Conservation (phyloP, 2,797 vertebrate genomes). For the Malacoraja senta region DNA sequence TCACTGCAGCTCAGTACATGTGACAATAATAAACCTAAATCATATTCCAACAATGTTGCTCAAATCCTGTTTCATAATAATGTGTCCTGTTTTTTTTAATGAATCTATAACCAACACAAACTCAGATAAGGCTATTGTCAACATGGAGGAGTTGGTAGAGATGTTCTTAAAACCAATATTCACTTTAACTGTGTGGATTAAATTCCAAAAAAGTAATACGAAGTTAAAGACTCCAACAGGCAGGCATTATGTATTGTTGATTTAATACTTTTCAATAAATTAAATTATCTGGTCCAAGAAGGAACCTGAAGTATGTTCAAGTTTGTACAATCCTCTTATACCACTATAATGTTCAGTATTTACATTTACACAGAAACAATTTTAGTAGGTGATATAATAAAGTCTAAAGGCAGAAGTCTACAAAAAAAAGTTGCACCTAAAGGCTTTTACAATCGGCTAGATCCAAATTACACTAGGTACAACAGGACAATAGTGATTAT, state of each 20-base stretch:
- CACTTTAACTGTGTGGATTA: neutral
- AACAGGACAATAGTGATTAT: neutral
- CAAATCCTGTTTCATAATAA: neutral
- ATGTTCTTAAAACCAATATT: neutral
- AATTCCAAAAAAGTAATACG: neutral
- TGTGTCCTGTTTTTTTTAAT: neutral
- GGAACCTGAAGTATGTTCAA: neutral
- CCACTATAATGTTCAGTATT: neutral
- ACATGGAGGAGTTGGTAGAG: neutral
- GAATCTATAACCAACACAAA: neutral
- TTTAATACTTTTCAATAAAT: neutral
- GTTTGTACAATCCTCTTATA: neutral
- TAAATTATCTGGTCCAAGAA: neutral
- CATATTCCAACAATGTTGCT: neutral
- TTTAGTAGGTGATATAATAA: neutral
- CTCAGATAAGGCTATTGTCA: neutral
- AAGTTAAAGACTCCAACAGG: constrained; percentile 5
- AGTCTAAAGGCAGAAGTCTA: neutral
- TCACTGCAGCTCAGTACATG: too few species aligned
- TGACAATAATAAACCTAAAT: neutral
- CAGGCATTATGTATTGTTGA: neutral
- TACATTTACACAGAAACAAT: neutral
- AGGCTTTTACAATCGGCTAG: neutral
- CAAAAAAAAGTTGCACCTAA: neutral
- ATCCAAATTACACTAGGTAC: neutral